Evolutionary conservation across 2,888 invertebrate genomes (phyloP).

Genomic region (Clistopyga incitator): DNA sequence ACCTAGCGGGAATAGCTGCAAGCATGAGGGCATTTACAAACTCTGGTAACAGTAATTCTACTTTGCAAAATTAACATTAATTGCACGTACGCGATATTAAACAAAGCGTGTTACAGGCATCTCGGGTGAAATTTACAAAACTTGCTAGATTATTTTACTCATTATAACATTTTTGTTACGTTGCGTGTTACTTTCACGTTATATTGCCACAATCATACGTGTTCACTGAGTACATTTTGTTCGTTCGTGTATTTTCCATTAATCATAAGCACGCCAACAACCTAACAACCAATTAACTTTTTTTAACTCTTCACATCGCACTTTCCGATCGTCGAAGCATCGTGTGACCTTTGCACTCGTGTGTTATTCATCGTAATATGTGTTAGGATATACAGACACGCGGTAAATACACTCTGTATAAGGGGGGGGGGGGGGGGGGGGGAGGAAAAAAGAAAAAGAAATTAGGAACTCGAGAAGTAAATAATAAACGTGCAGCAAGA

Average conservation of each 20-base stretch:
- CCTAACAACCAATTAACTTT: conserved; percentile 31
- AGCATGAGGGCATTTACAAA: too few relatives aligned
- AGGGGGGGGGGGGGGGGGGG: background rate
- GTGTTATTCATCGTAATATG: conserved; percentile 43
- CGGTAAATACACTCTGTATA: background rate
- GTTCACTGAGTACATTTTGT: background rate
- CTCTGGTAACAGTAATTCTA: too few relatives aligned
- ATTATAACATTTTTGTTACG: too few relatives aligned
- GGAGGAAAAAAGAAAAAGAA: background rate
- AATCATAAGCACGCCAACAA: conserved; percentile 40
- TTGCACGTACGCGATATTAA: too few relatives aligned
- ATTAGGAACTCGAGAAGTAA: conserved; percentile 10
- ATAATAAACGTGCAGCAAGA: conserved; percentile 57
- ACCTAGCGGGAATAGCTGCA: too few relatives aligned
- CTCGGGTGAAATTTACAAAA: too few relatives aligned
- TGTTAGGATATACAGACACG: conserved; percentile 21
- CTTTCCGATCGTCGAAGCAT: conserved; percentile 65
- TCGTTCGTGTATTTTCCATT: conserved; percentile 23
- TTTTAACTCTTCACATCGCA: conserved; percentile 39
- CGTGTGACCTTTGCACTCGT: conserved; percentile 68
- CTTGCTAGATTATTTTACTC: too few relatives aligned
- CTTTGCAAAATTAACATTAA: too few relatives aligned
- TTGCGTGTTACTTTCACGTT: too few relatives aligned
- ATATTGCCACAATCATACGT: too few relatives aligned
- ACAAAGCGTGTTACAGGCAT: too few relatives aligned